Evolutionary conservation across 1,140 invertebrate species (phyloP).

Genomic region (Agrilus planipennis): DNA sequence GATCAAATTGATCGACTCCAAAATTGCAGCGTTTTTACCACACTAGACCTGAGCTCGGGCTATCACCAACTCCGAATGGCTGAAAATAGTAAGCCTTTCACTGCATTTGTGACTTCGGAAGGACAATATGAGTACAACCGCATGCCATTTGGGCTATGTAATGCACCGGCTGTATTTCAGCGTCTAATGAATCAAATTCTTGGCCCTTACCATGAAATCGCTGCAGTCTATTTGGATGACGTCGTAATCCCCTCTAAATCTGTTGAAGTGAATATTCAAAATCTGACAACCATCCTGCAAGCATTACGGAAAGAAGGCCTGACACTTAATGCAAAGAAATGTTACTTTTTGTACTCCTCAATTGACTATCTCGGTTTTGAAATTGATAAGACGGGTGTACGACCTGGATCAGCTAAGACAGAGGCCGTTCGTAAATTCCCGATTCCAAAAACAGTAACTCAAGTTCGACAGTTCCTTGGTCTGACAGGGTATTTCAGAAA

Average conservation of each 20-base stretch:
- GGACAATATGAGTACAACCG: constrained; percentile 23
- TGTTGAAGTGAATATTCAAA: constrained; percentile 5
- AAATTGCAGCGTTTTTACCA: constrained; percentile 21
- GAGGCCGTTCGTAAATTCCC: background rate
- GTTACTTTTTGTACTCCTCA: constrained; percentile 4
- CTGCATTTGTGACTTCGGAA: constrained; percentile 12
- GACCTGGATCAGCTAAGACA: constrained; percentile 14
- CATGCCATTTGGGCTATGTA: constrained; percentile 25
- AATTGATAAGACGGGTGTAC: constrained; percentile 9
- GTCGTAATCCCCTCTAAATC: constrained; percentile 9
- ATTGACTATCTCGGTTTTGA: constrained; percentile 13
- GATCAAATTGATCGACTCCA: constrained; percentile 27
- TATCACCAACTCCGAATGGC: constrained; percentile 15
- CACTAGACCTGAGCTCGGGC: constrained; percentile 14
- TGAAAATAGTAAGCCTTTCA: constrained; percentile 3
- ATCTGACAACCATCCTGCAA: constrained; percentile 6
- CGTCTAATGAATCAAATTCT: constrained; percentile 10
- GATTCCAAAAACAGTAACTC: background rate
- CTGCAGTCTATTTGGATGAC: constrained; percentile 16
- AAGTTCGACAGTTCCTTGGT: constrained; percentile 22
- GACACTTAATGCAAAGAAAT: constrained; percentile 8
- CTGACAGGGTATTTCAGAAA: constrained; percentile 29
- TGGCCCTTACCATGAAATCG: constrained; percentile 1
- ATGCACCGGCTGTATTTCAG: constrained; percentile 22
- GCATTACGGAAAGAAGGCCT: constrained; percentile 5